These are phyloP conservation scores for Euschistus heros DNA, from an alignment of 1,140 invertebrate species.

Conservation along the genomic window DNA sequence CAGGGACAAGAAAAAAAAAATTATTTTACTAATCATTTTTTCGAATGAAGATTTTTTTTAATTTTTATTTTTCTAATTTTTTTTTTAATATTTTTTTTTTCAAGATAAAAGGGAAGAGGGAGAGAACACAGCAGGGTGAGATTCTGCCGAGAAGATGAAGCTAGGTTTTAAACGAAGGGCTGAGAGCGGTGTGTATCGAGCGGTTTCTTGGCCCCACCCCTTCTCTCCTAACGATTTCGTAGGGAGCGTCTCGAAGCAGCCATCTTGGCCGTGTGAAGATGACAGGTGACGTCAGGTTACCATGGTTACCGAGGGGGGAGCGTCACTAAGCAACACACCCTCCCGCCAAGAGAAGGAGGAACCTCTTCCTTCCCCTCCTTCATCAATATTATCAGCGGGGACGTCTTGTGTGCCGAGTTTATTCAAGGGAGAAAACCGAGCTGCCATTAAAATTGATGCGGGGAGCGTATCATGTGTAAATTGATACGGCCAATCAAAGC, in stretches of 20 bases:
- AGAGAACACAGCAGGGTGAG: background rate
- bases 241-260: slow-evolving; percentile 19
- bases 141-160: background rate
- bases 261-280: slow-evolving; percentile 23
- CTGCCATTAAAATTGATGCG: background rate
- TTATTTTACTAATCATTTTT: too few relatives aligned
- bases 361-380: slow-evolving; percentile 10
- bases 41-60: too few relatives aligned
- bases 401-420: background rate
- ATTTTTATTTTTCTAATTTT: background rate
- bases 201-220: slow-evolving; percentile 10
- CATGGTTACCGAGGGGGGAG: slow-evolving; percentile 18
- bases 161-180: slow-evolving; percentile 5
- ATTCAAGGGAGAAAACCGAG: slow-evolving; percentile 9
- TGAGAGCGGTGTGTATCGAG: slow-evolving; percentile 1
- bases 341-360: background rate
- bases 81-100: slow-evolving; percentile 1
- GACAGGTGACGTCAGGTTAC: slow-evolving; percentile 25
- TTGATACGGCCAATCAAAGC: slow-evolving; percentile 14
- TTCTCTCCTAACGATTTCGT: slow-evolving; percentile 15
- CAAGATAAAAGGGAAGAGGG: background rate
- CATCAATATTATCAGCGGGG: slow-evolving; percentile 20
- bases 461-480: slow-evolving; percentile 1
- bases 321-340: slow-evolving; percentile 19
- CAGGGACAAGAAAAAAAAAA: too few relatives aligned